Evolutionary conservation across 2,888 invertebrate genomes (phyloP).

Genomic region (Gastracanthus pulcherrimus): DNA sequence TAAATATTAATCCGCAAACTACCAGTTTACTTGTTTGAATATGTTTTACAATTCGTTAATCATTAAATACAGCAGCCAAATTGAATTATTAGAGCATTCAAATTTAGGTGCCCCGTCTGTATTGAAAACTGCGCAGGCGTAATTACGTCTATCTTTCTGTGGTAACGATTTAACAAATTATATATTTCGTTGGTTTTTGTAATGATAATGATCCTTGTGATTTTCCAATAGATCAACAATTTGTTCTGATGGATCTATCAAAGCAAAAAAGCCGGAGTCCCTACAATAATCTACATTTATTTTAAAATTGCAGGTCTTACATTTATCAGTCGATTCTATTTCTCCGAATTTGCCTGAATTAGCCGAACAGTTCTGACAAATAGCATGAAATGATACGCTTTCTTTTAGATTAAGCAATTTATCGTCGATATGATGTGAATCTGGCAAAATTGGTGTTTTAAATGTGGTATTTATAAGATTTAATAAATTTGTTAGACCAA

Average conservation of each 20-base stretch:
- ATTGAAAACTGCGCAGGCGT: no score
- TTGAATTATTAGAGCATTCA: no score
- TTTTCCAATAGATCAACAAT: conserved; percentile 7
- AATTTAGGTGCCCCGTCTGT: no score
- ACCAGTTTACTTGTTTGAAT: conserved; percentile 16
- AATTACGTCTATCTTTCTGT: background rate
- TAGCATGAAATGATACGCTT: background rate
- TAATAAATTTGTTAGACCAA: conserved; percentile 2
- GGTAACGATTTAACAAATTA: conserved; percentile 1
- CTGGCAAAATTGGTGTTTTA: background rate
- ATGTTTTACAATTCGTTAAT: no score
- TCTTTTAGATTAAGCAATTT: background rate
- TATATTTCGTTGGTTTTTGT: background rate
- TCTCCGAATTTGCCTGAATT: no score
- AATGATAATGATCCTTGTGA: background rate
- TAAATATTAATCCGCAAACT: background rate
- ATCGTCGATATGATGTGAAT: background rate
- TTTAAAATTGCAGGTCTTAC: background rate
- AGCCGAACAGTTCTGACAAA: background rate
- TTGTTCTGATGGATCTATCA: conserved; percentile 22
- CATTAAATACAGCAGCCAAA: no score
- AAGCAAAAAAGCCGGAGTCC: background rate
- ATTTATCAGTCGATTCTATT: background rate
- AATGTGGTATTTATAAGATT: no score
- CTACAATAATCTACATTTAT: no score